Conservation (phyloP, 2,888 invertebrate species). For the Odiellus spinosus region DNA sequence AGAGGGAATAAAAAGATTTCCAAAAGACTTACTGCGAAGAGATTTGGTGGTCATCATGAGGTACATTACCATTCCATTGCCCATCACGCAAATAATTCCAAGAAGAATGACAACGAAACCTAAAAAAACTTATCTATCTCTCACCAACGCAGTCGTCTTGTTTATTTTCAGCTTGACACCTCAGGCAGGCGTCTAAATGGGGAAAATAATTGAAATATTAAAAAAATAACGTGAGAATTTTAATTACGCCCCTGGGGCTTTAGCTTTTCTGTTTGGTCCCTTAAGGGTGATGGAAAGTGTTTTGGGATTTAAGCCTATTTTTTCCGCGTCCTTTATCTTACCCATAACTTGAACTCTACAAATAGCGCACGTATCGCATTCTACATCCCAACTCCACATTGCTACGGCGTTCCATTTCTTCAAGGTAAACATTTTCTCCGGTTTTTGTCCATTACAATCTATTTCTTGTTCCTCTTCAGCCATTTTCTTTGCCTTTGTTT, state of each 20-base stretch:
- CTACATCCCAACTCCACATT: constrained; percentile 99
- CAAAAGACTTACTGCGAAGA: constrained; percentile 5
- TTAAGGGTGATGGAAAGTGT: too few species aligned
- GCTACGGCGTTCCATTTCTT: constrained; percentile 99
- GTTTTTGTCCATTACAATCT: constrained; percentile 18
- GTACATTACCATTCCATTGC: constrained; percentile 54
- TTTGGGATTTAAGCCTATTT: not conserved
- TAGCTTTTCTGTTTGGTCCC: too few species aligned
- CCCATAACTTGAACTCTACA: constrained; percentile 96
- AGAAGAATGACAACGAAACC: constrained; percentile 41
- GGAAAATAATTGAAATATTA: too few species aligned
- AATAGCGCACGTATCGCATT: constrained; percentile 98
- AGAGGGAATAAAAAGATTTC: not conserved
- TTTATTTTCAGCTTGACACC: constrained; percentile 84
- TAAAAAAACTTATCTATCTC: constrained; percentile 33
- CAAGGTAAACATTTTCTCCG: constrained; percentile 71
- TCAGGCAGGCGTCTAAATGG: constrained; percentile 69
- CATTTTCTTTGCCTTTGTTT: too few species aligned
- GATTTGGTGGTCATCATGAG: constrained; percentile 50
- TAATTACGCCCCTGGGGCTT: too few species aligned
- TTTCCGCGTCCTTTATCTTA: too few species aligned
- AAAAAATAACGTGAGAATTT: too few species aligned
- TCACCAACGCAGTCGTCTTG: constrained; percentile 66
- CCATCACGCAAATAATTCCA: constrained; percentile 48
- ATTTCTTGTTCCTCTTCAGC: not conserved